Evolutionary conservation across 2,113 vertebrate genomes (phyloP).

Genomic region (Notarius lentiginosus): DNA sequence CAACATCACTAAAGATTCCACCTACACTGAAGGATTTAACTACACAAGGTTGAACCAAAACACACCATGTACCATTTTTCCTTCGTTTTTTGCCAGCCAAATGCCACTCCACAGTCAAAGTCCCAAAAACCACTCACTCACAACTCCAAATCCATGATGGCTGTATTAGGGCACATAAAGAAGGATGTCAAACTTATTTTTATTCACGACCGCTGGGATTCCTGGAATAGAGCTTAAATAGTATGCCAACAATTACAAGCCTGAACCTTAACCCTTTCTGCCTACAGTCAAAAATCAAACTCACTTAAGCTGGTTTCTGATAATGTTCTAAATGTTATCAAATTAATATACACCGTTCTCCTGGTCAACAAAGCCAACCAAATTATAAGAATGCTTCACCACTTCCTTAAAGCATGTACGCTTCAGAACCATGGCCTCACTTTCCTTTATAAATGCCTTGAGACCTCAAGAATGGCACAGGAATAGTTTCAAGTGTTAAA

Average conservation of each 20-base stretch:
- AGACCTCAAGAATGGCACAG: too few relatives aligned
- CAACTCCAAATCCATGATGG: not conserved
- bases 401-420: not conserved
- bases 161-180: constrained; percentile 24
- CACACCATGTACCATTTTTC: not conserved
- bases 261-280: constrained; percentile 40
- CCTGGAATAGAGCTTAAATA: constrained; percentile 41
- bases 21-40: not conserved
- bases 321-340: not conserved
- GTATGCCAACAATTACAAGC: constrained; percentile 30
- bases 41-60: not conserved
- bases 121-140: not conserved
- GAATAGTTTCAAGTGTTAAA: too few relatives aligned
- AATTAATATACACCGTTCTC: not conserved
- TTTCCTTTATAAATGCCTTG: too few relatives aligned
- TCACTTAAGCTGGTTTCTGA: not conserved
- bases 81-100: not conserved
- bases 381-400: constrained; percentile 22
- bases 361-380: not conserved
- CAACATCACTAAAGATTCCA: not conserved
- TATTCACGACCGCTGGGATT: constrained; percentile 46
- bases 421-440: too few relatives aligned
- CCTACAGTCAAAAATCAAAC: not conserved
- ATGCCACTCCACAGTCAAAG: not conserved
- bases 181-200: constrained; percentile 44